phyloP scores from a whole-genome alignment of 2,888 invertebrate genomes.

The Busseola fusca region DNA sequence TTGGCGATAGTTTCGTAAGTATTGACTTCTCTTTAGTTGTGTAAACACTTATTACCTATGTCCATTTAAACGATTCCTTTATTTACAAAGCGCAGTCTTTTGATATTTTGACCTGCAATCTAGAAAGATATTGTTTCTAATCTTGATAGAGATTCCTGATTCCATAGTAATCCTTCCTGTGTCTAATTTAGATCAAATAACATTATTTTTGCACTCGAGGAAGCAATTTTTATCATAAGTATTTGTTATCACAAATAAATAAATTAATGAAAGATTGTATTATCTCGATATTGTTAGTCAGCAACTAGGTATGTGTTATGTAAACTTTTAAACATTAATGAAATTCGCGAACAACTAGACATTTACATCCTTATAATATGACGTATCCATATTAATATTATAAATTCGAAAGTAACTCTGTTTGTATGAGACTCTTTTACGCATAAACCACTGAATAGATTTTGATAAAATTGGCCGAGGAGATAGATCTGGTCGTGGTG shows the following conservation, averaged over 20 bases:
- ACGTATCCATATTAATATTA: not conserved
- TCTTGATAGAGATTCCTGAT: not conserved
- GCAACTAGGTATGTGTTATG: not conserved
- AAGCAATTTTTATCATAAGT: constrained; percentile 20
- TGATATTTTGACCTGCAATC: not conserved
- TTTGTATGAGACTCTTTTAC: not conserved
- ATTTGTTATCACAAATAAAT: constrained; percentile 9
- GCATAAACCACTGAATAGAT: not conserved
- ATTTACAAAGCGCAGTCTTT: not conserved
- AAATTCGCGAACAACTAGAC: not conserved
- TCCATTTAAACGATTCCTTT: not conserved
- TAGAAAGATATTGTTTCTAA: not conserved
- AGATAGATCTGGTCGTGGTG: not conserved
- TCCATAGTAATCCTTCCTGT: not conserved
- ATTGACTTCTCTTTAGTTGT: constrained; percentile 38
- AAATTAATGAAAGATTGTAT: constrained; percentile 31
- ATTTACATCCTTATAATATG: not conserved
- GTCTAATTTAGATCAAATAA: not conserved
- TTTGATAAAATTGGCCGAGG: not conserved
- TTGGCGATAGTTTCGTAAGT: constrained; percentile 80
- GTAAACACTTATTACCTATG: constrained; percentile 24
- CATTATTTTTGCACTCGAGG: not conserved
- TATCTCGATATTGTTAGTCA: constrained; percentile 17
- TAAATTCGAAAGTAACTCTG: not conserved
- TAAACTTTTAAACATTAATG: constrained; percentile 2